These are phyloP conservation scores for Melanotaenia duboulayi DNA, from an alignment of 2,113 vertebrate species.

Conservation along the genomic window DNA sequence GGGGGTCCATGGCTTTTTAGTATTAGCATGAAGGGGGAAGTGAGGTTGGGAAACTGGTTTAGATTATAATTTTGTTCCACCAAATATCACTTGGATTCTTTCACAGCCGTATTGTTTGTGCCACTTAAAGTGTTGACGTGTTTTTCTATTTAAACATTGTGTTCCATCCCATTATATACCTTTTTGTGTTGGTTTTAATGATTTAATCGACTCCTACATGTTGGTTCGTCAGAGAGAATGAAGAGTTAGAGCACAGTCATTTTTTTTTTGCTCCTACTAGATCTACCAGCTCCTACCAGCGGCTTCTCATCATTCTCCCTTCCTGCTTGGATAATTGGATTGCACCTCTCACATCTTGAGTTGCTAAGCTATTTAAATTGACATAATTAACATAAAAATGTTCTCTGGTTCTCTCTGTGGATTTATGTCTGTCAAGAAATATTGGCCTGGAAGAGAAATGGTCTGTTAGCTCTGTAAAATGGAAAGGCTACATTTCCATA, in stretches of 20 bases:
- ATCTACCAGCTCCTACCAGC: slow-evolving; percentile 41
- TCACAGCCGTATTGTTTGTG: too few species aligned
- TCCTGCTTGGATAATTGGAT: slow-evolving; percentile 73
- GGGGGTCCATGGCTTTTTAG: too few species aligned
- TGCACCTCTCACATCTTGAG: slow-evolving; percentile 72
- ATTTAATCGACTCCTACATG: too few species aligned
- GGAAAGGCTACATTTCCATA: slow-evolving; percentile 34
- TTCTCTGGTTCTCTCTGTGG: slow-evolving; percentile 48
- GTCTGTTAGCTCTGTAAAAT: slow-evolving; percentile 27
- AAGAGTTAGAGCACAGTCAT: neutral
- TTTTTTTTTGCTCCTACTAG: slow-evolving; percentile 29
- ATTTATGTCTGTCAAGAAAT: slow-evolving; percentile 66
- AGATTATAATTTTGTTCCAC: too few species aligned
- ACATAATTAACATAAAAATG: slow-evolving; percentile 78
- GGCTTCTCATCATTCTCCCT: slow-evolving; percentile 37
- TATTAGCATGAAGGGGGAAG: too few species aligned
- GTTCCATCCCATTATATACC: too few species aligned
- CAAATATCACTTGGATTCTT: too few species aligned
- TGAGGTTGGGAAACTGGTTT: too few species aligned
- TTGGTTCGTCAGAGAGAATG: too few species aligned
- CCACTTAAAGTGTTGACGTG: too few species aligned
- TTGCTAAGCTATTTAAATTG: slow-evolving; percentile 79
- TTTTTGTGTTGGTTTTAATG: too few species aligned
- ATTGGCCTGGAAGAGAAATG: slow-evolving; percentile 46
- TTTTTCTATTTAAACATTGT: too few species aligned